Evolutionary conservation across 2,113 vertebrate genomes (phyloP), one percentile per base, ranked within the genome.

Genomic region (Panthera uncia): DNA sequence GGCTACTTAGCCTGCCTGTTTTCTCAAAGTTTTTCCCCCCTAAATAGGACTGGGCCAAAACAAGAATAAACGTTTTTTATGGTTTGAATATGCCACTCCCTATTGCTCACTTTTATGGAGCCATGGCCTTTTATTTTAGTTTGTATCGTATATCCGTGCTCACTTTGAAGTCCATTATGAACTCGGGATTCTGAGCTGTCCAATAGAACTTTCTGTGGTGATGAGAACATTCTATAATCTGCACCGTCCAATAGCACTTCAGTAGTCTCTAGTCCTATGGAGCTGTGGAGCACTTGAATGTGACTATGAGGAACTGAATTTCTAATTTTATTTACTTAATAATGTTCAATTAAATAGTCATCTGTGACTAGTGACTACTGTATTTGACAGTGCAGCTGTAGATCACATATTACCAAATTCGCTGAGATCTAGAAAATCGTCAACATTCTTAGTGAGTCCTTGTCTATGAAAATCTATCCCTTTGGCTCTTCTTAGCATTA

Each of bases 41-140:
- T 95, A 94, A 95, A 31, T 78, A 82, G 18, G 57, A 68, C 85
- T 82, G 69, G 90, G 66, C 65, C 78, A 97, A 41, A 91, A 48
- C 1, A 84, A 90, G 38, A 57, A 66, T 27, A 66, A 78, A 81
- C 3, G 4, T 78, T 84, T 81, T 82, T 85, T 79, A 36, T 93
- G 68, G n/a, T 95, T 93, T 93, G 18, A 93, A 48, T 50, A 71
- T 55, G 52, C 52, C 52, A 33, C 41, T 92, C 9, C 73, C 21
- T 76, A 23, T 13, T 16, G 50, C 52, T 11, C 9, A 76, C 36
- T 82, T 96, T 86, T 83, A 76, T 84, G 83, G 45, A 90, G 57
- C 29, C 1, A 29, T 11, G 3, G 5, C 5, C 15, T 96, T 93
- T 95, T 71, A n/a, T 66, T 63, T 97, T 71, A 85, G 73, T n/a